Evolutionary conservation across 2,797 vertebrate species (phyloP).

Genomic region (Hippopotamyrus pictus): DNA sequence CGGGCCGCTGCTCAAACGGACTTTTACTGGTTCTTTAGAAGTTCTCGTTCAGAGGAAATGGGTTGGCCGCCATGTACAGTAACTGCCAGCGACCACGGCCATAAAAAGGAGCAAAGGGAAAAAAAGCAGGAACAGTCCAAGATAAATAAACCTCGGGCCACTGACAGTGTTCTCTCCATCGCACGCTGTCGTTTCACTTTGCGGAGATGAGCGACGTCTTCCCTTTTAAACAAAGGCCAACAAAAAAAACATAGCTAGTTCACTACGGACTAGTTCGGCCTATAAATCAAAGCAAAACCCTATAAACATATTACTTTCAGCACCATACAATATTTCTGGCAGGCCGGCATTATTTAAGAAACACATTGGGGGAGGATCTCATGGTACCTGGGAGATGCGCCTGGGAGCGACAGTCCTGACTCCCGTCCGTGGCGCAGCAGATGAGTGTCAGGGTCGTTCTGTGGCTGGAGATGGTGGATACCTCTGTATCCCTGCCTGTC

Average conservation of each 20-base stretch:
- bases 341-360: background rate
- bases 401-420: background rate
- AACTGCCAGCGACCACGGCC: background rate
- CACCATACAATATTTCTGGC: background rate
- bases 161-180: background rate
- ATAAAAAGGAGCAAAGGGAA: background rate
- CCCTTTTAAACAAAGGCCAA: background rate
- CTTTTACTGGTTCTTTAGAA: background rate
- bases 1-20: background rate
- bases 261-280: background rate
- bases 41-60: background rate
- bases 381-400: background rate
- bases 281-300: background rate
- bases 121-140: background rate
- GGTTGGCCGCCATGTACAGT: background rate
- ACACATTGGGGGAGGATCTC: background rate
- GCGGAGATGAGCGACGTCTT: background rate
- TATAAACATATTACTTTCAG: background rate
- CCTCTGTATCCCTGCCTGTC: background rate
- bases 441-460: background rate
- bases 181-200: background rate
- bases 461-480: background rate
- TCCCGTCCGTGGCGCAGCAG: background rate
- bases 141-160: background rate
- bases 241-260: background rate